These are phyloP conservation scores for Stigmatopora argus DNA, from an alignment of 2,113 vertebrate species.

Conservation along the genomic window DNA sequence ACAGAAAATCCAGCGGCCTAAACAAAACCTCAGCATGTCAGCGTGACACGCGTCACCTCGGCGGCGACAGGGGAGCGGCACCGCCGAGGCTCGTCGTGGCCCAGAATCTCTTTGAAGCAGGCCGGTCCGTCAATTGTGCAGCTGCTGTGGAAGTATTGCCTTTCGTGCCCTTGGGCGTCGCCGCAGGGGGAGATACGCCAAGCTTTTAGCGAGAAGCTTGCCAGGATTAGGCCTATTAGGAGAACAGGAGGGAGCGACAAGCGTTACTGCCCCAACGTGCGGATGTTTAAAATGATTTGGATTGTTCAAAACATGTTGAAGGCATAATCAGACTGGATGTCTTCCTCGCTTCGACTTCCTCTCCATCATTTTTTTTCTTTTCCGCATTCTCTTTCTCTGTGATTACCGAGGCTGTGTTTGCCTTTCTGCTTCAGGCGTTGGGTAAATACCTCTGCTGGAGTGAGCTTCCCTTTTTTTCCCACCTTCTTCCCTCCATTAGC, in stretches of 20 bases:
- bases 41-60: conserved; percentile 56
- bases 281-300: conserved; percentile 4
- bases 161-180: conserved; percentile 55
- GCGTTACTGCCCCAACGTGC: conserved; percentile 10
- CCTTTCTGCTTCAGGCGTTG: conserved; percentile 66
- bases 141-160: conserved; percentile 48
- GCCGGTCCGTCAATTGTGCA: conserved; percentile 24
- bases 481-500: conserved; percentile 58
- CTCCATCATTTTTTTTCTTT: conserved; percentile 5
- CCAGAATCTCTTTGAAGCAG: conserved; percentile 46
- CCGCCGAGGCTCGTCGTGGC: conserved; percentile 31
- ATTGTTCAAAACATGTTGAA: conserved; percentile 17
- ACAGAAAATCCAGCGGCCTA: conserved; percentile 62
- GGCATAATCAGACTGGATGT: conserved; percentile 6
- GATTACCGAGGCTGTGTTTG: conserved; percentile 60
- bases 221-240: conserved; percentile 48
- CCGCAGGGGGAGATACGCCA: conserved; percentile 32
- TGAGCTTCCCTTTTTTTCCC: conserved; percentile 30
- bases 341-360: conserved; percentile 1
- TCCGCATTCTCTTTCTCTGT: conserved; percentile 28
- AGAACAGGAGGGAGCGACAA: conserved; percentile 23
- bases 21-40: conserved; percentile 55
- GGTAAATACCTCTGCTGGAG: conserved; percentile 66
- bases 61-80: conserved; percentile 43
- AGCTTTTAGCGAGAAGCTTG: conserved; percentile 54